phyloP scores from a whole-genome alignment of 2,113 vertebrate species.

The Machaerirhynchus nigripectus region DNA sequence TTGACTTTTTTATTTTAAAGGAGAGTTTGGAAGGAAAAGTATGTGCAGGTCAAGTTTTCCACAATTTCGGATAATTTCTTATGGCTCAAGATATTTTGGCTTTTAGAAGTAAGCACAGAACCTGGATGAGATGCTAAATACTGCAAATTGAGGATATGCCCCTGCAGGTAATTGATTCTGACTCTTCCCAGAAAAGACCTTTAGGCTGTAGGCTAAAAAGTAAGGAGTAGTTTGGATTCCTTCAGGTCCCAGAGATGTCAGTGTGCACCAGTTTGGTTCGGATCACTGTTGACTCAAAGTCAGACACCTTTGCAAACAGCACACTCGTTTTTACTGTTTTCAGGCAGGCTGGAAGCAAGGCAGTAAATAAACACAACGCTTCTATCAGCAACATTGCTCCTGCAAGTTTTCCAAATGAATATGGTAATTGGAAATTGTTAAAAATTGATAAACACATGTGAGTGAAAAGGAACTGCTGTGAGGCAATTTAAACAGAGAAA shows the following conservation, averaged over 20 bases:
- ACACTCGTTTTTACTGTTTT: neutral
- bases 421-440: slow-evolving; percentile 2
- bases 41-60: neutral
- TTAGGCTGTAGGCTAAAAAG: neutral
- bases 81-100: accelerated
- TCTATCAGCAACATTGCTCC: neutral
- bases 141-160: neutral
- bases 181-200: neutral
- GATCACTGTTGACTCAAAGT: neutral
- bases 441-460: neutral
- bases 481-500: slow-evolving; percentile 1
- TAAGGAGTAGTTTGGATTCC: neutral
- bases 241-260: neutral
- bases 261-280: neutral
- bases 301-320: neutral
- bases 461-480: neutral
- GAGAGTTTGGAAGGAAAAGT: neutral
- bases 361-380: neutral
- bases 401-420: neutral
- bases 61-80: neutral
- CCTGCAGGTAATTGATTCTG: neutral
- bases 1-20: neutral
- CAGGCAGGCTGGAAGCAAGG: neutral
- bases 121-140: neutral
- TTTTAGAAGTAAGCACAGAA: neutral